Conservation (phyloP, 2,113 vertebrate genomes). For the Physeter macrocephalus region DNA sequence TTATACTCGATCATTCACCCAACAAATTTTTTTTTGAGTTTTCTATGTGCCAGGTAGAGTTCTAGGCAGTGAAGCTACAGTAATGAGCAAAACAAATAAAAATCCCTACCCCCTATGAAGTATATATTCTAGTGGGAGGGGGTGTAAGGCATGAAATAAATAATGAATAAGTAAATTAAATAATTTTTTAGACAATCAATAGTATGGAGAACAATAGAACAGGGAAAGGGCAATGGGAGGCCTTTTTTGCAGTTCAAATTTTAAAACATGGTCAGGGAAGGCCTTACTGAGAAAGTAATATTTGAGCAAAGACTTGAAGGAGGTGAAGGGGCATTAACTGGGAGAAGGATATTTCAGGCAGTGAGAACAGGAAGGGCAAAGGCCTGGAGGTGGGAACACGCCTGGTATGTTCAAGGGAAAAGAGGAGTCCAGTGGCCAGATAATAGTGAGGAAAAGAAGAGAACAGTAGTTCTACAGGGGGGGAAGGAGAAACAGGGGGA, state of each 20-base stretch:
- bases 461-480: not conserved
- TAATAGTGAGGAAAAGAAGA: not conserved
- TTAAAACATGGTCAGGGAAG: not conserved
- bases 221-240: not conserved
- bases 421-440: not conserved
- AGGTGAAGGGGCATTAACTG: not conserved
- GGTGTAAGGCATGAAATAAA: not conserved
- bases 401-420: not conserved
- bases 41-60: not conserved
- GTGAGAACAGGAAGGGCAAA: not conserved
- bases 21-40: not conserved
- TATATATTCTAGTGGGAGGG: not conserved
- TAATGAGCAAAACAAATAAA: slow-evolving; percentile 6
- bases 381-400: not conserved
- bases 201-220: not conserved
- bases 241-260: not conserved
- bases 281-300: not conserved
- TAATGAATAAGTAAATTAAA: not conserved
- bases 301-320: not conserved
- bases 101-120: not conserved
- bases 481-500: not conserved
- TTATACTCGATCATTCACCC: not conserved
- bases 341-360: not conserved
- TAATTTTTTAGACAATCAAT: not conserved
- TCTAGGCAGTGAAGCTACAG: not conserved